A percentile compares a stretch with the other conserved stretches of the same genome.
phyloP scores from a whole-genome alignment of 2,888 invertebrate genomes.

The Creontiades dilutus region DNA sequence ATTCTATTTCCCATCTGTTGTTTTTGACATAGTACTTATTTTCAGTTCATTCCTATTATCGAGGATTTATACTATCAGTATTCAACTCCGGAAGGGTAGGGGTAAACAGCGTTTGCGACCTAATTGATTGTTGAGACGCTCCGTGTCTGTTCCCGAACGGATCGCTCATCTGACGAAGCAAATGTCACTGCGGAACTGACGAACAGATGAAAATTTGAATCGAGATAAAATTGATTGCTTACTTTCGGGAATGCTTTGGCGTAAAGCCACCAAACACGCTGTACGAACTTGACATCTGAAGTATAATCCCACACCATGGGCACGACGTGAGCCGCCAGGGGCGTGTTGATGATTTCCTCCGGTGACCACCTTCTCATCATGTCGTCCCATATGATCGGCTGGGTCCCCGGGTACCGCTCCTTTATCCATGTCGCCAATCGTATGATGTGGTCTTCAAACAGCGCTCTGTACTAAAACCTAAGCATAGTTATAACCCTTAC shows the following conservation, averaged over 20 bases:
- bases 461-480: slow-evolving; percentile 78
- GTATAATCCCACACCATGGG: slow-evolving; percentile 87
- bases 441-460: slow-evolving; percentile 84
- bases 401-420: slow-evolving; percentile 80
- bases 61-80: no score
- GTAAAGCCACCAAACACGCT: slow-evolving; percentile 81
- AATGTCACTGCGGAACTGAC: no score
- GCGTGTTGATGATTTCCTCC: slow-evolving; percentile 79
- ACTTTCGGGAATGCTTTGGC: slow-evolving; percentile 81
- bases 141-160: no score
- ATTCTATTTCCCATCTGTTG: no score
- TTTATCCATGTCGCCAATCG: slow-evolving; percentile 80
- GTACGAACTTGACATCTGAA: slow-evolving; percentile 78
- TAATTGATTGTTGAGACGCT: no score
- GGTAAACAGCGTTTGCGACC: no score
- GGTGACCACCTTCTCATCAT: slow-evolving; percentile 84
- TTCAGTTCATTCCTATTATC: no score
- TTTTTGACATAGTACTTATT: no score
- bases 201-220: no score
- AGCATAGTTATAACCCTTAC: slow-evolving; percentile 22
- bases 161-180: no score
- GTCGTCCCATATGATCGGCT: slow-evolving; percentile 90
- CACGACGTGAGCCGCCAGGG: slow-evolving; percentile 81
- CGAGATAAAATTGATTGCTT: not conserved
- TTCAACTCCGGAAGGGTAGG: no score